Conservation (phyloP, 2,888 invertebrate species). For the Melikaiella ostensackeni region DNA sequence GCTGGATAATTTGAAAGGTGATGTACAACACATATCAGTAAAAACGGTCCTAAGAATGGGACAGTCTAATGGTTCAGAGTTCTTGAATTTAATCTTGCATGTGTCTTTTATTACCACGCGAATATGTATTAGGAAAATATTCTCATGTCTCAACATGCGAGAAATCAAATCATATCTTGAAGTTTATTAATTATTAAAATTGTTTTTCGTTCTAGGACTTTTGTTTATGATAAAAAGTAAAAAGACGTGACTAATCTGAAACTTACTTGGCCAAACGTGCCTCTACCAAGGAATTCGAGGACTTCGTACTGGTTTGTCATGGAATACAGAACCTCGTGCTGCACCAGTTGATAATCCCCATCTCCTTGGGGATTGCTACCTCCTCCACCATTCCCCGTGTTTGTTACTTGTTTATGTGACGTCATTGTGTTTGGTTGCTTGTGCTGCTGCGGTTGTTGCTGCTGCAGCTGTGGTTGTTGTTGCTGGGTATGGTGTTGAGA, state of each 20-base stretch:
- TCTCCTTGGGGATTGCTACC: slow-evolving; percentile 83
- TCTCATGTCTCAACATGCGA: slow-evolving; percentile 14
- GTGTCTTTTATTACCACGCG: slow-evolving; percentile 45
- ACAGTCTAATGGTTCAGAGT: slow-evolving; percentile 73
- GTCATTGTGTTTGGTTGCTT: slow-evolving; percentile 82
- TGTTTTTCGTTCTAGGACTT: no score
- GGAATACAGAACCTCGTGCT: slow-evolving; percentile 98
- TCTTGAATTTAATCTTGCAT: slow-evolving; percentile 67
- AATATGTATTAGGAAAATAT: slow-evolving; percentile 2
- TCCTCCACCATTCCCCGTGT: slow-evolving; percentile 81
- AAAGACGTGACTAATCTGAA: background rate
- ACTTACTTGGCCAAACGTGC: slow-evolving; percentile 93
- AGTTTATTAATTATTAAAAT: no score
- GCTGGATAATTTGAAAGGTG: no score
- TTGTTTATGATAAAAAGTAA: background rate
- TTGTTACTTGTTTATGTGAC: slow-evolving; percentile 89
- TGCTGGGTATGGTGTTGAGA: slow-evolving; percentile 73
- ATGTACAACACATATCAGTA: slow-evolving; percentile 1
- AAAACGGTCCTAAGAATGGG: slow-evolving; percentile 56
- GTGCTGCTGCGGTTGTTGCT: slow-evolving; percentile 64
- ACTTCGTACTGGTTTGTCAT: slow-evolving; percentile 98
- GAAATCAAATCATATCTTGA: background rate
- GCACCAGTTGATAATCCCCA: slow-evolving; percentile 98
- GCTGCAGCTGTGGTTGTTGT: slow-evolving; percentile 75
- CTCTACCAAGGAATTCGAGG: slow-evolving; percentile 98